A percentile compares a stretch with the other conserved stretches of the same genome.
These are phyloP conservation scores for Hystrix brachyura DNA, from an alignment of 2,113 vertebrate genomes.

Conservation along the genomic window DNA sequence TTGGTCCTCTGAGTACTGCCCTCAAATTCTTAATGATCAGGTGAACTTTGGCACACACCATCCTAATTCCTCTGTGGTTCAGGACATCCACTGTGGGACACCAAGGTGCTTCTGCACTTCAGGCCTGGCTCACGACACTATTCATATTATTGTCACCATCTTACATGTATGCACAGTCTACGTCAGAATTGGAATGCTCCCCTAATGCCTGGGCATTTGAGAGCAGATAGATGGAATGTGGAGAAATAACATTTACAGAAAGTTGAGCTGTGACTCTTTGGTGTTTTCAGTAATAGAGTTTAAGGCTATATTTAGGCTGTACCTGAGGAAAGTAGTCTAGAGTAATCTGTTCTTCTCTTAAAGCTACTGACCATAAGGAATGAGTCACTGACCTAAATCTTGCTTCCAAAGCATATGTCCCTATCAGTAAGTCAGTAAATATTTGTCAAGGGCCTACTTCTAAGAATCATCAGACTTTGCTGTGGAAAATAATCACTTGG, in stretches of 20 bases:
- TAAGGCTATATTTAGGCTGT: neutral
- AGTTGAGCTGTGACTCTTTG: neutral
- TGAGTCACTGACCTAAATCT: conserved; percentile 57
- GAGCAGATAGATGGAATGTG: neutral
- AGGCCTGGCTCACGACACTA: rapidly evolving
- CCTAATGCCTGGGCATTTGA: neutral
- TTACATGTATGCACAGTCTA: neutral
- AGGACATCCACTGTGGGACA: neutral
- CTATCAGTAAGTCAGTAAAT: conserved; percentile 20
- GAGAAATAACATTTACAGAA: neutral
- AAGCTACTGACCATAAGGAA: conserved; percentile 57
- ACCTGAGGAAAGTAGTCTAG: conserved; percentile 21
- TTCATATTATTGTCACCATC: neutral
- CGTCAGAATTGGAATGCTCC: neutral
- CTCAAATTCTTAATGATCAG: neutral
- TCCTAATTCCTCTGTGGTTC: neutral
- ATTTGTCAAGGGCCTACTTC: neutral
- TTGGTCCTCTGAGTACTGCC: neutral
- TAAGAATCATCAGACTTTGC: neutral
- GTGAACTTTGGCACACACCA: neutral
- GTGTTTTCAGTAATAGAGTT: neutral
- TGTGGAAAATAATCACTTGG: neutral
- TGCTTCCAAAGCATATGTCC: conserved; percentile 21
- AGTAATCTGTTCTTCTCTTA: neutral
- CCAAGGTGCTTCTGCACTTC: neutral